Base-by-base conservation (phyloP, 2,888 invertebrate species). In the Stegophylla sp. region DNA sequence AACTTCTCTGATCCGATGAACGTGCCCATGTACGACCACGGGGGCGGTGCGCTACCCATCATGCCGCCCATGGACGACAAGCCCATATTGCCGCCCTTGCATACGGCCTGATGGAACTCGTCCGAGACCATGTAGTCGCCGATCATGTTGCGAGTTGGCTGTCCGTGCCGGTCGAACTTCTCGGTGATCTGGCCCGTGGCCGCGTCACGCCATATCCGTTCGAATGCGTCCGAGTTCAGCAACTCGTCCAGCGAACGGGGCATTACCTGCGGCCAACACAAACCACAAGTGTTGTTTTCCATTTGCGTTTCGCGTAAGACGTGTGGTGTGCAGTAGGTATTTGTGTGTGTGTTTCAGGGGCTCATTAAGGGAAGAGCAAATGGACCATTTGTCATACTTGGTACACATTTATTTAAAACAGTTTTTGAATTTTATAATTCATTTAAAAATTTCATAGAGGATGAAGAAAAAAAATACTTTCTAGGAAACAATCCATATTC, bases 1-100 rank as follows among this genome's bases (percentile, higher is more conserved):
- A 71, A 71, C 48, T 79, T 79, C 0, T 79, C 79, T 17, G 79
- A 79, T 7, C 71, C 69, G 13, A 71, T n/a, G 69, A 79, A 79
- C 48, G 79, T 79, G 61, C 69, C 69, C 79, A 79, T 69, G 28
- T 28, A 59, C 56, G 66, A 67, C 67, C 67, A 59, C 45, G 77
- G 77, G 5, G 79, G 15, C 26, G 69, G 67, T 12, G 69, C 61
- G 23, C n/a, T 41, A 41, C 79, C 23, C 79, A 79, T 79, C 69
- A 53, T 53, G 23, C 75, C 66, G 69, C 79, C 79, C 69, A 71
- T 69, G 23, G 59, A 43, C 41, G 61, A 13, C 45, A 79, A 23
- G 23, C 61, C 79, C 41, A 26, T 34, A 26, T 20, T 41, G 26
- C 64, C 75, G n/a, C 13, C 75, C 75, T 76, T 76, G 51, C 79